Percentiles rank a stretch among this genome's conserved stretches.
Evolutionary conservation across 2,113 vertebrate species (phyloP).

Genomic region (Coreoperca whiteheadi): DNA sequence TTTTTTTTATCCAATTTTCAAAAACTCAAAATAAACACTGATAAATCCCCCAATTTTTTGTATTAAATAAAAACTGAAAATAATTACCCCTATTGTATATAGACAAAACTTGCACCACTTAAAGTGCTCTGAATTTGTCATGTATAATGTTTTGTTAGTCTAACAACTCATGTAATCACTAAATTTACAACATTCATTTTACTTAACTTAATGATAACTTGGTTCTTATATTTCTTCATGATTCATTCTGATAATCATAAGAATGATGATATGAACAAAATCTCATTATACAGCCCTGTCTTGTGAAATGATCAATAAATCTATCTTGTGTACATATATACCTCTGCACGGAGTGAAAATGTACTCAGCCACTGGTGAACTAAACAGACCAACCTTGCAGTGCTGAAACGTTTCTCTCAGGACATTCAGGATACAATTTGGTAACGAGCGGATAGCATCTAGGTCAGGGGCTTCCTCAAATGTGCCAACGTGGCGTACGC

Average conservation of each 20-base stretch:
- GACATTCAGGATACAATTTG: slow-evolving; percentile 87
- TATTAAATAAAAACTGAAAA: neutral
- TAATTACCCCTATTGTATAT: neutral
- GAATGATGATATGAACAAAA: too few relatives aligned
- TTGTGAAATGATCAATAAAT: too few relatives aligned
- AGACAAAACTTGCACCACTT: neutral
- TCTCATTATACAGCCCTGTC: too few relatives aligned
- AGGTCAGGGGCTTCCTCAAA: slow-evolving; percentile 82
- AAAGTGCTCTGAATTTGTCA: neutral
- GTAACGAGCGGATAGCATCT: slow-evolving; percentile 87
- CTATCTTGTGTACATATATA: too few relatives aligned
- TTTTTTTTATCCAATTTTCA: too few relatives aligned
- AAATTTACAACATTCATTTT: neutral
- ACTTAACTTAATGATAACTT: neutral
- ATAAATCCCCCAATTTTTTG: neutral
- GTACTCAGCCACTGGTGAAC: neutral
- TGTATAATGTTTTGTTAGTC: neutral
- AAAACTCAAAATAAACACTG: neutral
- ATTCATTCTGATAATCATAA: neutral
- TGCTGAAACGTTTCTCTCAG: slow-evolving; percentile 90
- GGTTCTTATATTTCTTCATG: neutral
- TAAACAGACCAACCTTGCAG: slow-evolving; percentile 88
- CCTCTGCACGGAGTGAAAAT: neutral
- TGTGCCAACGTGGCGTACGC: slow-evolving; percentile 85
- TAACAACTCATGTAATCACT: neutral